Percentiles rank a stretch among this genome's conserved stretches.
These are phyloP conservation scores for Drosophila prolongata DNA, from an alignment of 2,888 invertebrate genomes.

Conservation along the genomic window DNA sequence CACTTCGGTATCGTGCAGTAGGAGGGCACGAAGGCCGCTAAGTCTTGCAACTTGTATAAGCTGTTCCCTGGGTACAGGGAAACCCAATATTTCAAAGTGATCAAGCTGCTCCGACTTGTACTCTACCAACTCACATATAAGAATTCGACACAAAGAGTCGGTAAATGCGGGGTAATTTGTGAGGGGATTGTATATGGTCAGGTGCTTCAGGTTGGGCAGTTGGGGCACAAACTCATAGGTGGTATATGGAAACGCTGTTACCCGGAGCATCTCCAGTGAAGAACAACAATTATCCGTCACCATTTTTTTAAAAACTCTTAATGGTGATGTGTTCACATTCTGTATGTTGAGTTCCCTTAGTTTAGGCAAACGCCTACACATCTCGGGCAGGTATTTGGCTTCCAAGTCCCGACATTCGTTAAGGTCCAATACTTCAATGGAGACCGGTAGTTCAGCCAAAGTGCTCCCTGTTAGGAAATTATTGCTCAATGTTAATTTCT, in stretches of 20 bases:
- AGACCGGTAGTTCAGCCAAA: background rate
- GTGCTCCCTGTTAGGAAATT: background rate
- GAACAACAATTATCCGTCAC: background rate
- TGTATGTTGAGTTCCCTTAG: background rate
- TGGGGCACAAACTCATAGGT: background rate
- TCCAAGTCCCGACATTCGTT: background rate
- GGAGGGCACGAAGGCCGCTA: background rate
- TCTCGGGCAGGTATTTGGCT: background rate
- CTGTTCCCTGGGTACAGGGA: background rate
- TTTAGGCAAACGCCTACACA: background rate
- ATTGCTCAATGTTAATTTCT: constrained; percentile 4
- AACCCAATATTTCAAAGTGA: background rate
- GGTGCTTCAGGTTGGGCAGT: background rate
- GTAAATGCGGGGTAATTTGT: background rate
- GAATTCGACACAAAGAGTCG: background rate
- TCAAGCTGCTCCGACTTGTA: background rate
- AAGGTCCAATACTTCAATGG: background rate
- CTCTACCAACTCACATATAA: background rate
- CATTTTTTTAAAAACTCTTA: background rate
- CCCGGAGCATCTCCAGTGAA: background rate
- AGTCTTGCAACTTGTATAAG: background rate
- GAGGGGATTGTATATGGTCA: background rate
- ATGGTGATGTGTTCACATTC: background rate
- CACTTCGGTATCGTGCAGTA: background rate
- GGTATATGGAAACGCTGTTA: background rate